These are phyloP conservation scores for Lagopus leucura DNA, from an alignment of 2,113 vertebrate species.

Conservation along the genomic window DNA sequence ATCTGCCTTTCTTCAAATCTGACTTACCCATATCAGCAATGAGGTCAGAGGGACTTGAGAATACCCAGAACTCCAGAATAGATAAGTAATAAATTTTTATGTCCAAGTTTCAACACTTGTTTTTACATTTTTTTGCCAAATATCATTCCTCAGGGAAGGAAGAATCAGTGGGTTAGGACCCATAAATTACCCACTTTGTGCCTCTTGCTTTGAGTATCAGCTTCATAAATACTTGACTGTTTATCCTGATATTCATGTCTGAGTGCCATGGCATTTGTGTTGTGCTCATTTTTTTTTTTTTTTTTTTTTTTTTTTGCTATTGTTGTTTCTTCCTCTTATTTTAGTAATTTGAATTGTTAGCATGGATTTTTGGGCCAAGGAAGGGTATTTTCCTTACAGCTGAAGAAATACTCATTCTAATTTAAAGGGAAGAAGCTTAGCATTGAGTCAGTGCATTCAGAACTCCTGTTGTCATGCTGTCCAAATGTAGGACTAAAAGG, in stretches of 20 bases:
- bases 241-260: neutral
- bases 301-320: neutral
- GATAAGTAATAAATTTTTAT: neutral
- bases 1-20: conserved; percentile 8
- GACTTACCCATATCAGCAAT: neutral
- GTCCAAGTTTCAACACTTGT: neutral
- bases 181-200: neutral
- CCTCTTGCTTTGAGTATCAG: neutral
- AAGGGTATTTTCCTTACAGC: neutral
- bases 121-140: neutral
- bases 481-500: neutral
- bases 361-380: neutral
- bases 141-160: neutral
- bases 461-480: neutral
- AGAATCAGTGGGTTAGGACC: neutral
- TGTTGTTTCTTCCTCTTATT: neutral
- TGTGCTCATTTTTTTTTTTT: neutral
- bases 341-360: neutral
- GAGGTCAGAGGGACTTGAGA: neutral
- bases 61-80: neutral
- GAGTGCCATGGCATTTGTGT: neutral
- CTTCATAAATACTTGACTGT: neutral
- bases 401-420: neutral
- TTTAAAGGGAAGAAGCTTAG: neutral
- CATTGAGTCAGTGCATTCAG: neutral